Conservation (phyloP, 1,140 invertebrate species). For the Heliconius congener region DNA sequence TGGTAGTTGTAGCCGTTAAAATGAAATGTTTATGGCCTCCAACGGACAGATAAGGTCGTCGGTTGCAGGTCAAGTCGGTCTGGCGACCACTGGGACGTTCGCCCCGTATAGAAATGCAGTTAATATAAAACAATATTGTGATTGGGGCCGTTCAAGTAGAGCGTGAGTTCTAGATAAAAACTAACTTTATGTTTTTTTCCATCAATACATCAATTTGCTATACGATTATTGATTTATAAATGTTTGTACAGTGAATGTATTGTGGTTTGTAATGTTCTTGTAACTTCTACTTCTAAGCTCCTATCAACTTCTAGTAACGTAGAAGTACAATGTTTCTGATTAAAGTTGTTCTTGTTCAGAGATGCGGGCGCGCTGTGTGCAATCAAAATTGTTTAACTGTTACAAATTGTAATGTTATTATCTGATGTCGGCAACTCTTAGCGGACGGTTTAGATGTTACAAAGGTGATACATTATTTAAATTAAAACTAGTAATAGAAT, state of each 20-base stretch:
- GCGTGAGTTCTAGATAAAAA: not conserved
- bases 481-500: no score
- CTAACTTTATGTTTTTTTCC: not conserved
- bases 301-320: not conserved
- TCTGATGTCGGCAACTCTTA: not conserved
- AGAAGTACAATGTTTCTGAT: conserved; percentile 4
- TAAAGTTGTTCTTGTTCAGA: conserved; percentile 2
- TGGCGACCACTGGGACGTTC: conserved; percentile 28
- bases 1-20: conserved; percentile 24
- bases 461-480: no score
- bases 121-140: conserved; percentile 24
- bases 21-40: conserved; percentile 33
- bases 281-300: not conserved
- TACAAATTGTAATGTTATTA: conserved; percentile 3
- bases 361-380: conserved; percentile 1
- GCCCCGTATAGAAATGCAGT: conserved; percentile 25
- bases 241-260: not conserved
- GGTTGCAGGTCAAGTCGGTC: conserved; percentile 31
- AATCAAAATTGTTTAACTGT: conserved; percentile 5
- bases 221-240: not conserved
- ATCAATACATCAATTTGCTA: conserved; percentile 1
- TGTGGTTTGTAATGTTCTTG: not conserved
- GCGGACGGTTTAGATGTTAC: no score
- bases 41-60: conserved; percentile 38
- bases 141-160: conserved; percentile 16